Base-by-base conservation (phyloP, 2,888 invertebrate species). In the Hirtodrosophila cameraria region DNA sequence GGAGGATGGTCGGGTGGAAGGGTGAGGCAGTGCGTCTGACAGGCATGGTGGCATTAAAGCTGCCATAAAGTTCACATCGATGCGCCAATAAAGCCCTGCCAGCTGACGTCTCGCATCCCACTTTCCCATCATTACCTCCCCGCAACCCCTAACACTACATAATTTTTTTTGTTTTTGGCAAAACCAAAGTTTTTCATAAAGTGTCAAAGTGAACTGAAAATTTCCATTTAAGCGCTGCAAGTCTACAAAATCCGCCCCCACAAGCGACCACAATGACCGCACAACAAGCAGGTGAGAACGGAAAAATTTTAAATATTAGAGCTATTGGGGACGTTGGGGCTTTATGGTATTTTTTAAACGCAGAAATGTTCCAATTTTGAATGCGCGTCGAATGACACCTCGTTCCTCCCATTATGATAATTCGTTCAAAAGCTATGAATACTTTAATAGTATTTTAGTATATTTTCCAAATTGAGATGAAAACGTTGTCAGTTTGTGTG, bases 171-270 rank as follows among this genome's bases (percentile, higher is more conserved):
- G 20, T n/a, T 48, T 35, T 25, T 48, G 30, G 43, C 33, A 33
- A 76, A 86, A 75, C 87, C 80, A 85, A 82, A 82, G 63, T 85
- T 86, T 87, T 82, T 65, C 87, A 82, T 70, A 82, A 82, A 86
- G 76, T 82, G 75, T 82, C 83, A 82, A 85, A 86, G 76, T 60
- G 87, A 85, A 87, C 86, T 79, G 75, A 73, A 86, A 78, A 86
- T 85, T 73, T 85, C 66, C 75, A 86, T 86, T 70, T 82, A 79
- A 75, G 83, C 79, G 70, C 54, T 66, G 55, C 58, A 85, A 82
- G 73, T 82, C 82, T 65, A 62, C 53, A 54, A 64, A 84, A 69
- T 81, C 66, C 63, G 27, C 11, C 27, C n/a, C 43, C 50, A 61
- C 41, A 66, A 43, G 35, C 52, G 49, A 74, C 85, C 87, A 48